A percentile compares a stretch with the other conserved stretches of the same genome.
Conservation (phyloP, 2,797 vertebrate species). For the Limnodromus scolopaceus region DNA sequence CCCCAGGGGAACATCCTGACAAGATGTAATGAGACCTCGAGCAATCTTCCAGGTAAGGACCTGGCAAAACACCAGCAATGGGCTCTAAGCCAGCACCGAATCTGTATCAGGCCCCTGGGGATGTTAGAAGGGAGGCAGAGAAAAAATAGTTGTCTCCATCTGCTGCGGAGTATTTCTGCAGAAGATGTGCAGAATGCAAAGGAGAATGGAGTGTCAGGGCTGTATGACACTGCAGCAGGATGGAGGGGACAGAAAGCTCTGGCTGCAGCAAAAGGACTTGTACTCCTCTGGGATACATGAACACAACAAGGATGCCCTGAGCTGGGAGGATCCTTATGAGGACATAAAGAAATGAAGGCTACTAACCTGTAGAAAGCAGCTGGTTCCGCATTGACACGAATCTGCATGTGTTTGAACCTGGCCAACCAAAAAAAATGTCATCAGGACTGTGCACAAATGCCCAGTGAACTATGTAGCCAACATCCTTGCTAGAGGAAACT, state of each 20-base stretch:
- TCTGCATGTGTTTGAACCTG: slow-evolving; percentile 99
- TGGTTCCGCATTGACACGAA: slow-evolving; percentile 94
- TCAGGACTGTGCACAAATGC: background rate
- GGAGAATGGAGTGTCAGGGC: background rate
- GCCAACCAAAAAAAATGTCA: background rate
- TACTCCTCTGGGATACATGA: background rate
- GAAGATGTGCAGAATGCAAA: background rate
- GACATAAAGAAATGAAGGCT: background rate
- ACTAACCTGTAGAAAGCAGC: slow-evolving; percentile 94
- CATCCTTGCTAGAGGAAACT: background rate
- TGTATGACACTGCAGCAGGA: background rate
- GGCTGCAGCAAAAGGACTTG: background rate
- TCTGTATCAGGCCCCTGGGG: background rate
- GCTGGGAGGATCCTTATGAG: background rate
- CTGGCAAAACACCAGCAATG: background rate
- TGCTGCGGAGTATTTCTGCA: background rate
- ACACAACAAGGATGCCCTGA: background rate
- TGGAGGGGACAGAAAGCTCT: background rate
- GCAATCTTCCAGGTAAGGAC: background rate
- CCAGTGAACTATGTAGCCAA: background rate
- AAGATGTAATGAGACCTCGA: background rate
- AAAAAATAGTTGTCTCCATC: background rate
- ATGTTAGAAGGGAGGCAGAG: background rate
- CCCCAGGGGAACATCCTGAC: background rate
- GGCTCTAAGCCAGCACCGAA: background rate